Percentiles rank a stretch among this genome's conserved stretches.
Evolutionary conservation across 2,113 vertebrate genomes (phyloP).

Genomic region (Pseudorectes ferrugineus): DNA sequence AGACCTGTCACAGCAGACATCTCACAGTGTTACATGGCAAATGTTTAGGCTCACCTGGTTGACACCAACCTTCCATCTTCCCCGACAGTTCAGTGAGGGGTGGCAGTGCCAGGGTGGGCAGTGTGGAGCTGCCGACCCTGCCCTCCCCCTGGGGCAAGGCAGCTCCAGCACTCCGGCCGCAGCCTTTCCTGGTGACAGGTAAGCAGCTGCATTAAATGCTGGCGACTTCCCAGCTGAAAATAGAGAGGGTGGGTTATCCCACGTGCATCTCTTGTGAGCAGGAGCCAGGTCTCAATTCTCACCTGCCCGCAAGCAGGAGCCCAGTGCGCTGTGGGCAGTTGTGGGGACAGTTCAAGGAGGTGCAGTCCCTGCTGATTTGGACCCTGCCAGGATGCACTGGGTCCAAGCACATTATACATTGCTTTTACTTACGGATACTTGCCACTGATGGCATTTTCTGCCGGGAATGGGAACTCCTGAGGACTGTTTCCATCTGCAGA

Average conservation of each 20-base stretch:
- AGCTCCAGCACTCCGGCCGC: neutral
- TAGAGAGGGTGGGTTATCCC: neutral
- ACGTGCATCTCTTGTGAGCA: accelerated
- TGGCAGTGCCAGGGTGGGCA: neutral
- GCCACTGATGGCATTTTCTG: neutral
- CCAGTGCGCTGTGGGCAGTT: neutral
- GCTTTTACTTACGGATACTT: neutral
- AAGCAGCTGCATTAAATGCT: neutral
- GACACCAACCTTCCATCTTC: neutral
- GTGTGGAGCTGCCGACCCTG: neutral
- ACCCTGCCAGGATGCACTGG: neutral
- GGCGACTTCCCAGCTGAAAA: neutral
- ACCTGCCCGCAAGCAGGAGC: accelerated
- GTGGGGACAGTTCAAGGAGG: neutral
- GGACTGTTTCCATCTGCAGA: neutral
- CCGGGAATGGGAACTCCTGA: neutral
- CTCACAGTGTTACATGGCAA: accelerated
- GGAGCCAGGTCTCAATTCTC: neutral
- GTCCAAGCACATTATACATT: neutral
- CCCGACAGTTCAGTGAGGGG: neutral
- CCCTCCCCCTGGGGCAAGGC: neutral
- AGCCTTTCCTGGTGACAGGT: neutral
- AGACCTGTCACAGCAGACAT: neutral
- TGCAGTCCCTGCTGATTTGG: neutral
- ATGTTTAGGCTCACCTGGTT: neutral